Evolutionary conservation across 2,888 invertebrate species (phyloP), one percentile per base, ranked within the genome.

Genomic region (Calephelis perditalis): DNA sequence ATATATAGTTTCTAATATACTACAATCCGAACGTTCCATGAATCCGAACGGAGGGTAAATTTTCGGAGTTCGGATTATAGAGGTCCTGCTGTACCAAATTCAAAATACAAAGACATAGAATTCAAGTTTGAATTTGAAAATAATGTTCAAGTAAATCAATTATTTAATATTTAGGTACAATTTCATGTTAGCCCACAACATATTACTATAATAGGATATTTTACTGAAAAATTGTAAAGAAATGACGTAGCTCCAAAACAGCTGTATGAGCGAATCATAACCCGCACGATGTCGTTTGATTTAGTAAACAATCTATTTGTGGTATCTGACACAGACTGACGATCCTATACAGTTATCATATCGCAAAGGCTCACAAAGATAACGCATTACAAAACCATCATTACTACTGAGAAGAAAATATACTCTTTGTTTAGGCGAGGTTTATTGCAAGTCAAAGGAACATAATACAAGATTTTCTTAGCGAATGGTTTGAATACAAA

Each of bases 271-370:
- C 60, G 58, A 43, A 62, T 60, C 63, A 62, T 61, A 56, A 44
- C 36, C 59, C 63, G 64, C 55, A 63, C 62, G 62, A 63, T 49
- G 63, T 57, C 65, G 57, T 57, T 11, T 9, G 45, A 62, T 57
- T 59, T 64, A 64, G 59, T 47, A 60, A 45, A 49, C 57, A 62
- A 62, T 68, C 69, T 69, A 69, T 69, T 69, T 69, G 66, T 63
- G 64, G 66, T 36, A 56, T 59, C 65, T 69, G 69, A 69, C 68
- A 67, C 63, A 64, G 62, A 52, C 52, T 58, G 56, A 15, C 46
- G 60, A 65, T 63, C 59, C 61, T 65, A 65, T 61, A 63, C 55
- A 64, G 58, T 60, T 65, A 65, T 62, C 62, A 58, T 59, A 59
- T 62, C 59, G 57, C 58, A 58, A 15, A 56, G 10, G 57, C 56